phyloP scores from a whole-genome alignment of 2,113 vertebrate genomes.

The Phalacrocorax aristotelis region DNA sequence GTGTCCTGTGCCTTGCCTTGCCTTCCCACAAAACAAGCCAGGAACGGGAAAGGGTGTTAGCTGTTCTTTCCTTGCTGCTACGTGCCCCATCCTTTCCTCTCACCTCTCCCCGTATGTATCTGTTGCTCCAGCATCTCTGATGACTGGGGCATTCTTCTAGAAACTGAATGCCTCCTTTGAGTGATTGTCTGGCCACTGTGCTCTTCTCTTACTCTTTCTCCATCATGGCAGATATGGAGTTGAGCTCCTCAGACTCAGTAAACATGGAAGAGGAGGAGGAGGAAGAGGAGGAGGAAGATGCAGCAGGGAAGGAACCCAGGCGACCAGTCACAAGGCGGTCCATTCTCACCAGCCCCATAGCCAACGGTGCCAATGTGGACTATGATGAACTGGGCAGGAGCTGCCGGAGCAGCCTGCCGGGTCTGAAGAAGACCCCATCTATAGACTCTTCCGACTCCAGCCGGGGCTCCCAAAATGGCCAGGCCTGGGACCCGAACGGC shows the following conservation, averaged over 20 bases:
- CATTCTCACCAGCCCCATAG: constrained; percentile 76
- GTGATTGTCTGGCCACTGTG: neutral
- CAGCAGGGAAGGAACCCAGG: constrained; percentile 66
- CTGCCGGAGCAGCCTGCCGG: constrained; percentile 70
- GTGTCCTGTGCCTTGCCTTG: fast-evolving
- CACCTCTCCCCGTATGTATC: fast-evolving
- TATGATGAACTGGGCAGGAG: constrained; percentile 74
- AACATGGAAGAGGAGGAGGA: constrained; percentile 71
- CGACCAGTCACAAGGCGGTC: constrained; percentile 69
- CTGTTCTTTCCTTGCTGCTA: neutral
- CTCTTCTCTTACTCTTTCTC: neutral
- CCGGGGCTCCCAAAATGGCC: constrained; percentile 77
- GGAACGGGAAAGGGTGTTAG: neutral
- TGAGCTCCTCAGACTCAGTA: constrained; percentile 73
- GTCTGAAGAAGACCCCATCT: constrained; percentile 75
- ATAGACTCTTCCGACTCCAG: constrained; percentile 75
- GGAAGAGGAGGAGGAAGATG: constrained; percentile 63
- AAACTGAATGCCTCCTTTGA: neutral
- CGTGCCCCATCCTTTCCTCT: neutral
- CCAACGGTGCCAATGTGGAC: constrained; percentile 77
- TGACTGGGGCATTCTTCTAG: neutral
- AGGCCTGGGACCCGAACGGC: constrained; percentile 71
- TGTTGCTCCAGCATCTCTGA: neutral
- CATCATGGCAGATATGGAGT: constrained; percentile 73
- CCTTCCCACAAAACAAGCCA: neutral